phyloP scores from a whole-genome alignment of 1,140 invertebrate genomes.

The Lucilia cuprina region DNA sequence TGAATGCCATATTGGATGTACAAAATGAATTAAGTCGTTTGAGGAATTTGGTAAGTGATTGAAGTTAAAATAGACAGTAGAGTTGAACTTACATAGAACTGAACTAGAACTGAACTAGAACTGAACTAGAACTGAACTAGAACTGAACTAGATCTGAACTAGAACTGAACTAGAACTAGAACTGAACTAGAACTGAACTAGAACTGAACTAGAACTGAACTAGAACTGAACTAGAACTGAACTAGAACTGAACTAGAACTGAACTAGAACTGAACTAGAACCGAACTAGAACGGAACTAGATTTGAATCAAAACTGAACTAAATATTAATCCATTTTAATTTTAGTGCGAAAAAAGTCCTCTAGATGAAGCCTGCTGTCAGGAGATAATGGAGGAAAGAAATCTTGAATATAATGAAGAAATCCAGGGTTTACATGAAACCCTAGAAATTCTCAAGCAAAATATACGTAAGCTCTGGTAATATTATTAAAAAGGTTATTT shows the following conservation, averaged over 20 bases:
- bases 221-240: too few relatives aligned
- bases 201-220: too few relatives aligned
- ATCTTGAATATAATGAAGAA: conserved; percentile 51
- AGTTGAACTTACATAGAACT: too few relatives aligned
- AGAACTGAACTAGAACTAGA: too few relatives aligned
- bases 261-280: background rate
- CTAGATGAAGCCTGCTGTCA: conserved; percentile 59
- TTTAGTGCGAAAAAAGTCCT: conserved; percentile 49
- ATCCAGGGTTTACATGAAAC: conserved; percentile 51
- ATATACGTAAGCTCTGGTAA: conserved; percentile 47
- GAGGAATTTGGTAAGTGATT: conserved; percentile 46
- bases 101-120: too few relatives aligned
- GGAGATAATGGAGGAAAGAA: conserved; percentile 55
- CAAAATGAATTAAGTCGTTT: conserved; percentile 55
- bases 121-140: too few relatives aligned
- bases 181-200: too few relatives aligned
- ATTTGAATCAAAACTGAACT: too few relatives aligned
- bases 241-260: background rate
- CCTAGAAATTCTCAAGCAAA: conserved; percentile 48
- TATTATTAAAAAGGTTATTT: background rate
- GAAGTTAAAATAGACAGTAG: too few relatives aligned
- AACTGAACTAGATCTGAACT: too few relatives aligned
- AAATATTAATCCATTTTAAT: conserved; percentile 46
- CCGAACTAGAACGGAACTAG: too few relatives aligned
- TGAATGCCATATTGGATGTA: conserved; percentile 58